Conservation (phyloP, 1,140 invertebrate genomes). For the Neodiprion pinetum region DNA sequence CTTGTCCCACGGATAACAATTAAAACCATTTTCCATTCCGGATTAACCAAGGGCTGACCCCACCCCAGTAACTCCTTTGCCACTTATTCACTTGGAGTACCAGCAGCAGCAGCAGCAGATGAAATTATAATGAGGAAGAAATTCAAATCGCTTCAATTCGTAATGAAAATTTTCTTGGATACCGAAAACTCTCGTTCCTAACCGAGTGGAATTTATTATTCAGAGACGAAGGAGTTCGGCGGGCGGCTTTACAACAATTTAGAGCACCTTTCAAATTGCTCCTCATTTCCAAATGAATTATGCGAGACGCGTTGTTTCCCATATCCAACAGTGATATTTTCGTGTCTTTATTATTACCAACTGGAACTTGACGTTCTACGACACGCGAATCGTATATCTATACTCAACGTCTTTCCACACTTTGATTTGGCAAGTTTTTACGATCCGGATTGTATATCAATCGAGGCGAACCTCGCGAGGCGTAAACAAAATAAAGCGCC, state of each 20-base stretch:
- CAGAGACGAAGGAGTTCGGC: too few relatives aligned
- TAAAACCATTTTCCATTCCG: neutral
- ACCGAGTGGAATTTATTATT: too few relatives aligned
- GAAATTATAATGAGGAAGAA: neutral
- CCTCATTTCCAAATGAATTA: too few relatives aligned
- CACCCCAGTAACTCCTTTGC: neutral
- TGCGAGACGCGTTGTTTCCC: too few relatives aligned
- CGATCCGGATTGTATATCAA: neutral
- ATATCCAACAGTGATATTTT: too few relatives aligned
- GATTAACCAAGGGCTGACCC: neutral
- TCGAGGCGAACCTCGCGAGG: neutral
- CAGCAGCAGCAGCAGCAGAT: neutral
- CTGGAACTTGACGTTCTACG: too few relatives aligned
- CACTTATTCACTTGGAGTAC: neutral
- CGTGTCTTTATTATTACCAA: too few relatives aligned
- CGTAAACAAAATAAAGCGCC: neutral
- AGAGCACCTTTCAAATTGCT: too few relatives aligned
- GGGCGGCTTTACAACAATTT: too few relatives aligned
- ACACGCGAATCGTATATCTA: too few relatives aligned
- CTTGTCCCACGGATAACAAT: slow-evolving; percentile 1
- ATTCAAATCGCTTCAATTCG: neutral
- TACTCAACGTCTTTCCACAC: neutral
- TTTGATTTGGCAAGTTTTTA: neutral
- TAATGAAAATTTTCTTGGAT: too few relatives aligned
- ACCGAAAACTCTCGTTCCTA: too few relatives aligned